These are phyloP conservation scores for Orthonyx spaldingii DNA, from an alignment of 2,113 vertebrate species.

Conservation along the genomic window DNA sequence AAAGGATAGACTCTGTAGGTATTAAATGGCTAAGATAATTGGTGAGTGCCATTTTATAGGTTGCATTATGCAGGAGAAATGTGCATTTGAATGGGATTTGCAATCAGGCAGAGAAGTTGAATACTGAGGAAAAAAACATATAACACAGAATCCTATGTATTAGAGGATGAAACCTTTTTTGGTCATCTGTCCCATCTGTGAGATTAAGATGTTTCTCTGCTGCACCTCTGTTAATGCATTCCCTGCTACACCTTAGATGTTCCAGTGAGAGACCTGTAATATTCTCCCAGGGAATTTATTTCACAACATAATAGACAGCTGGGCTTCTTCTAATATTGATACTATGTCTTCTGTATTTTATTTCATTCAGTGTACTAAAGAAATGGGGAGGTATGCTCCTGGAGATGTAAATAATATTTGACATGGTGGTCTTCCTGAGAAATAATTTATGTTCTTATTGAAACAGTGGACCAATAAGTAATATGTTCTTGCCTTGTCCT, in stretches of 20 bases:
- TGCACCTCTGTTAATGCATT: background rate
- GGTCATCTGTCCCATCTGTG: background rate
- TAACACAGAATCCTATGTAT: background rate
- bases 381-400: background rate
- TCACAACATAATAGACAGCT: background rate
- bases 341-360: background rate
- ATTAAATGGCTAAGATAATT: slow-evolving; percentile 31
- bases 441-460: background rate
- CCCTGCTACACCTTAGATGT: background rate
- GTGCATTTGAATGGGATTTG: background rate
- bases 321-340: background rate
- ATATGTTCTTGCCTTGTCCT: background rate
- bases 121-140: background rate
- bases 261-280: background rate
- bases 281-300: background rate
- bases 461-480: background rate
- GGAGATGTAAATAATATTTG: background rate
- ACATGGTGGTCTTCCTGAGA: background rate
- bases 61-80: background rate
- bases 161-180: background rate
- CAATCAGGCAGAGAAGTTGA: background rate
- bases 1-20: background rate
- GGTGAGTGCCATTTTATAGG: background rate
- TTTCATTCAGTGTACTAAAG: background rate
- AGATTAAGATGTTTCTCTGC: background rate